Conservation (phyloP, 2,888 invertebrate species). For the Microplitis manilae region DNA sequence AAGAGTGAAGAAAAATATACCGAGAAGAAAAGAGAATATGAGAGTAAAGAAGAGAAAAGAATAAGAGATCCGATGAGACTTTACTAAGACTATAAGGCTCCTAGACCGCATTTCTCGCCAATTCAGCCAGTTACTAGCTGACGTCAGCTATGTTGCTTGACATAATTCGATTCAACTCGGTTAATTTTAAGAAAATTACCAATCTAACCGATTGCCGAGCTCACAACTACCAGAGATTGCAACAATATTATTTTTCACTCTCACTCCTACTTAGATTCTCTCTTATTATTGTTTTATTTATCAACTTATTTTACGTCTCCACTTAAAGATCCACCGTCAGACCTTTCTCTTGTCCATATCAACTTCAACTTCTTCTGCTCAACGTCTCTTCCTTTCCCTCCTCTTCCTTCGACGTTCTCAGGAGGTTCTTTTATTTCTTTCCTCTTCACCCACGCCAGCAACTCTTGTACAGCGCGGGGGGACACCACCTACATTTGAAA, state of each 20-base stretch:
- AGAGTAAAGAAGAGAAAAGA: slow-evolving; percentile 8
- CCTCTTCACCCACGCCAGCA: slow-evolving; percentile 12
- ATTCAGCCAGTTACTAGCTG: slow-evolving; percentile 68
- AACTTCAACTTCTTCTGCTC: too few species aligned
- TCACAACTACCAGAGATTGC: slow-evolving; percentile 7
- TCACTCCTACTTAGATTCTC: slow-evolving; percentile 10
- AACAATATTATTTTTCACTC: slow-evolving; percentile 2
- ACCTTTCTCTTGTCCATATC: slow-evolving; percentile 15
- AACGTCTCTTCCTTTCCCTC: too few species aligned
- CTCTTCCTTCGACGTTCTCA: too few species aligned
- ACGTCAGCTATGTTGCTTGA: slow-evolving; percentile 64
- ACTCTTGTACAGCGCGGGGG: background rate
- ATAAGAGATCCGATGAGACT: slow-evolving; percentile 13
- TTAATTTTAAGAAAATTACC: slow-evolving; percentile 69
- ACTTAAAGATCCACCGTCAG: slow-evolving; percentile 13
- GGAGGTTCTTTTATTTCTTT: too few species aligned
- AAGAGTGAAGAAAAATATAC: too few species aligned
- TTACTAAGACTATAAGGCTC: background rate
- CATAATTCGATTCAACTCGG: slow-evolving; percentile 69
- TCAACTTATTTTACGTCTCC: slow-evolving; percentile 12
- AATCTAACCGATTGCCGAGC: slow-evolving; percentile 43
- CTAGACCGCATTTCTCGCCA: slow-evolving; percentile 64
- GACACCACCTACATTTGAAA: slow-evolving; percentile 20
- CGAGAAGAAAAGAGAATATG: slow-evolving; percentile 26
- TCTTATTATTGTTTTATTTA: background rate